Conservation (phyloP, 2,113 vertebrate species). For the Oenanthe oenanthe region DNA sequence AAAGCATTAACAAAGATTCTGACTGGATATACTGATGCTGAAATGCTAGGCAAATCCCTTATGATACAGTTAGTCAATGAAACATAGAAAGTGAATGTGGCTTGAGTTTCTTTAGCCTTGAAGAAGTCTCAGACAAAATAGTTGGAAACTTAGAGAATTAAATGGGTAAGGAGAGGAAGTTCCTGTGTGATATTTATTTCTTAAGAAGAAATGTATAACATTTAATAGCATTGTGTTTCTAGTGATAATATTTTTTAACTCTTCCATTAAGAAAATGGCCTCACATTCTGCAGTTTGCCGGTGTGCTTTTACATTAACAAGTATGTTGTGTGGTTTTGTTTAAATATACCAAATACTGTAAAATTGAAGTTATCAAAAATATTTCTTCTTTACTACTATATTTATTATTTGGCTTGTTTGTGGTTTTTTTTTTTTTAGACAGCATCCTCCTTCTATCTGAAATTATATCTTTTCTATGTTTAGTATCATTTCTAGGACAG, state of each 20-base stretch:
- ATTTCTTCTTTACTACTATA: not conserved
- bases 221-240: not conserved
- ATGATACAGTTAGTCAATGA: not conserved
- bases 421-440: accelerated
- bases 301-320: not conserved
- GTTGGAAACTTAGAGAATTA: not conserved
- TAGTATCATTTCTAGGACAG: not conserved
- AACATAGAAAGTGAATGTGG: not conserved
- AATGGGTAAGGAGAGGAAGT: not conserved
- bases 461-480: not conserved
- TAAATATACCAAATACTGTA: not conserved
- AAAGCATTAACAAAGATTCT: not conserved
- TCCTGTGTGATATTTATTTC: not conserved
- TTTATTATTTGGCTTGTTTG: not conserved
- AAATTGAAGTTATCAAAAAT: not conserved
- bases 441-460: not conserved
- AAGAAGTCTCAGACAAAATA: not conserved
- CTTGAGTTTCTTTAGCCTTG: not conserved
- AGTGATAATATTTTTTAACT: not conserved
- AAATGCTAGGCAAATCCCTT: not conserved
- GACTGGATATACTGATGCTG: not conserved
- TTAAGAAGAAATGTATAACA: not conserved
- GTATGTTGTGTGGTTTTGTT: not conserved
- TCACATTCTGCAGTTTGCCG: not conserved
- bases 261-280: not conserved